phyloP scores from a whole-genome alignment of 1,140 invertebrate species.

The Drosophila ogumai region DNA sequence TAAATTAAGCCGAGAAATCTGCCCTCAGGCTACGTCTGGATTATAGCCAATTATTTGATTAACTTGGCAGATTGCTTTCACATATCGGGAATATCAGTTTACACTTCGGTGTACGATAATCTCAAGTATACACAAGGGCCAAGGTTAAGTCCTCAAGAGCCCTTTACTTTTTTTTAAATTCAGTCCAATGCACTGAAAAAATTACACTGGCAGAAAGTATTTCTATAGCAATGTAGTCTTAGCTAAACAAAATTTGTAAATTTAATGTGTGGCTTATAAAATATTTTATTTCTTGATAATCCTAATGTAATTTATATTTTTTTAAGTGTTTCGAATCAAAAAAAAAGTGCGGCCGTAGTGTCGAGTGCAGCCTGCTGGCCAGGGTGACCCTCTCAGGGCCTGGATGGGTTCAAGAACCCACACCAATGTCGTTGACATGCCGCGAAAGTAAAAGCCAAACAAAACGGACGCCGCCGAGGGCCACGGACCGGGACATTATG shows the following conservation, averaged over 20 bases:
- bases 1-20: too few relatives aligned
- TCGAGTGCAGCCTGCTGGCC: slow-evolving; percentile 1
- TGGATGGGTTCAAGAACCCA: slow-evolving; percentile 34
- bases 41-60: slow-evolving; percentile 28
- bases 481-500: slow-evolving; percentile 24
- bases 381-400: not conserved
- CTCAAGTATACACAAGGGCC: slow-evolving; percentile 26
- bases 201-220: not conserved
- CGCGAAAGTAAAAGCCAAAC: slow-evolving; percentile 44
- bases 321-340: not conserved
- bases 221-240: too few relatives aligned
- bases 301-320: not conserved
- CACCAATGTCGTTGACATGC: slow-evolving; percentile 52
- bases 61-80: slow-evolving; percentile 29
- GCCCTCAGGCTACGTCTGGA: not conserved
- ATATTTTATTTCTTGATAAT: too few relatives aligned
- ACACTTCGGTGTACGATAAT: slow-evolving; percentile 39
- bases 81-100: slow-evolving; percentile 26
- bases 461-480: slow-evolving; percentile 6
- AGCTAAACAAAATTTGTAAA: too few relatives aligned
- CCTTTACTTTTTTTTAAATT: slow-evolving; percentile 27
- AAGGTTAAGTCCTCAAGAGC: slow-evolving; percentile 36
- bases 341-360: not conserved
- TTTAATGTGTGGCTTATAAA: too few relatives aligned
- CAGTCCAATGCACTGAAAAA: slow-evolving; percentile 3